Conservation (phyloP, 2,797 vertebrate genomes). For the Linurgus olivaceus region DNA sequence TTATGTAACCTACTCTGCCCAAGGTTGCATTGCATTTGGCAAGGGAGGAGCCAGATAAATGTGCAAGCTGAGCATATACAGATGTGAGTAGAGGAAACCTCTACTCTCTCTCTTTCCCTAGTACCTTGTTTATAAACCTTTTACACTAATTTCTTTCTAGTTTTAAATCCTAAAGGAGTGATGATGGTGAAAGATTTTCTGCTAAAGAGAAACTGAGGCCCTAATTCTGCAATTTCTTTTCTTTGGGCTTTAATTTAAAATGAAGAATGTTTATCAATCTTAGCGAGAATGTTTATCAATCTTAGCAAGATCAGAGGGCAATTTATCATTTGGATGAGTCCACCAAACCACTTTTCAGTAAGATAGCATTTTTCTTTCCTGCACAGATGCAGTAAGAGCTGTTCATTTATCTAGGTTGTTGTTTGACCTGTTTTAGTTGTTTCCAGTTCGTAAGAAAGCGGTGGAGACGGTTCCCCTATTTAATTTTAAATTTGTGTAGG, state of each 20-base stretch:
- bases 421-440: neutral
- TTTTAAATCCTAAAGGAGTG: neutral
- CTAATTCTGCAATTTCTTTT: neutral
- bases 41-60: neutral
- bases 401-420: neutral
- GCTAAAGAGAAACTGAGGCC: neutral
- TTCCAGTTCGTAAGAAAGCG: neutral
- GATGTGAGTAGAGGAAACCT: neutral
- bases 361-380: neutral
- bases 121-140: neutral
- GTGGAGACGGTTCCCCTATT: neutral
- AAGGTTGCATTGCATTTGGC: neutral
- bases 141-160: neutral
- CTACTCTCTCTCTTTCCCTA: neutral
- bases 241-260: neutral
- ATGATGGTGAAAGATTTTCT: neutral
- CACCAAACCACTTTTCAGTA: neutral
- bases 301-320: neutral
- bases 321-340: neutral
- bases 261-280: neutral
- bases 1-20: neutral
- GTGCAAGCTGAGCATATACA: neutral
- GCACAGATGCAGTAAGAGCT: neutral
- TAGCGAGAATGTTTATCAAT: neutral
- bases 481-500: slow-evolving; percentile 36